These are phyloP conservation scores for Phalanger gymnotis DNA, from an alignment of 2,797 vertebrate genomes.

Conservation along the genomic window DNA sequence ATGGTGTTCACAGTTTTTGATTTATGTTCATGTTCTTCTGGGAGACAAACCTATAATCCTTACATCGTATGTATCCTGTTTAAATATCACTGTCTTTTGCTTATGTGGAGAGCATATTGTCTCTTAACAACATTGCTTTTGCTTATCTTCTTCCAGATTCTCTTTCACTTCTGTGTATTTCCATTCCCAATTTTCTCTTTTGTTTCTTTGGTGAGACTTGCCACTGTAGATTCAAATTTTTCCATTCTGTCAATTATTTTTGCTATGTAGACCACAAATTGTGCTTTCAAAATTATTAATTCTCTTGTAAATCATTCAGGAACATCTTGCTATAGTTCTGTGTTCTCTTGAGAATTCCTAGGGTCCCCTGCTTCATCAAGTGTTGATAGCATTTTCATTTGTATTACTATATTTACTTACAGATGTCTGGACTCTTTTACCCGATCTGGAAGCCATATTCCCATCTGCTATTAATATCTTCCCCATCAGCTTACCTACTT, in stretches of 20 bases:
- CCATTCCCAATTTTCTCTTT: not conserved
- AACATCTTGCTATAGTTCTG: not conserved
- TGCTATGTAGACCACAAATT: not conserved
- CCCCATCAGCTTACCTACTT: not conserved
- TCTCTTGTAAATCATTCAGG: not conserved
- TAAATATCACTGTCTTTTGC: not conserved
- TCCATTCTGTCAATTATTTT: not conserved
- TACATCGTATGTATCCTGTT: not conserved
- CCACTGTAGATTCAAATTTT: not conserved
- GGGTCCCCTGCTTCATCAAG: not conserved
- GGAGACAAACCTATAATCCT: not conserved
- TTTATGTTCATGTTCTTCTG: not conserved
- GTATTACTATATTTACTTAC: not conserved
- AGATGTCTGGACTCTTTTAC: not conserved
- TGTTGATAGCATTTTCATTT: not conserved
- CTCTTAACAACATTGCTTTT: not conserved
- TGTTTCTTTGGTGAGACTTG: not conserved
- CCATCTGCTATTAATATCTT: not conserved
- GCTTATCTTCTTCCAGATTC: not conserved
- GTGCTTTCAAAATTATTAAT: not conserved
- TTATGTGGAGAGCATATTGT: not conserved
- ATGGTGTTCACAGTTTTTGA: not conserved
- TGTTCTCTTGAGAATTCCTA: not conserved
- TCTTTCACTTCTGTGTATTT: not conserved
- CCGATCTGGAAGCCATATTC: not conserved